Percentiles rank a stretch among this genome's conserved stretches.
Conservation (phyloP, 2,888 invertebrate genomes). For the Petrolisthes cinctipes region DNA sequence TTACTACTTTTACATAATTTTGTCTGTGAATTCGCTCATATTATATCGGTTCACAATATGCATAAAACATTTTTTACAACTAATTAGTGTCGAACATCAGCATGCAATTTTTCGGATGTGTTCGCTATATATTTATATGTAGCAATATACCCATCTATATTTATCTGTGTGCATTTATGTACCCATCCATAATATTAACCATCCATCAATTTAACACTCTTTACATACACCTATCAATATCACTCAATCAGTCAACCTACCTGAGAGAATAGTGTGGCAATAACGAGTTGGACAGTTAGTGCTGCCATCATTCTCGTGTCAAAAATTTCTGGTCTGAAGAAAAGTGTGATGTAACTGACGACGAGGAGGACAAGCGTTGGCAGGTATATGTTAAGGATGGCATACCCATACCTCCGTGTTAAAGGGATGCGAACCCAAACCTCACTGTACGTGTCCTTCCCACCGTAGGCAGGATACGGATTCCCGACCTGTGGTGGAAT, state of each 20-base stretch:
- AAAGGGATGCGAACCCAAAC: constrained; percentile 37
- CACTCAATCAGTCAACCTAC: constrained; percentile 3
- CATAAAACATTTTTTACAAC: too few relatives aligned
- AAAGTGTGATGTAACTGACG: constrained; percentile 62
- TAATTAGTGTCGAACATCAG: too few relatives aligned
- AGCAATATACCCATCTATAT: too few relatives aligned
- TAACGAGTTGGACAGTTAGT: constrained; percentile 60
- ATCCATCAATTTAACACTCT: too few relatives aligned
- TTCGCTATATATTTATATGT: too few relatives aligned
- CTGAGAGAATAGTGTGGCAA: constrained; percentile 64
- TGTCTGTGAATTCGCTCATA: too few relatives aligned
- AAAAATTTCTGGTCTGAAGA: constrained; percentile 56
- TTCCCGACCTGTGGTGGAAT: constrained; percentile 27
- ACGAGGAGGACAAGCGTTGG: constrained; percentile 58
- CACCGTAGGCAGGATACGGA: constrained; percentile 2
- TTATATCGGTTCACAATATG: too few relatives aligned
- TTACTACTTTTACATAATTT: too few relatives aligned
- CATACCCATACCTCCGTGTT: constrained; percentile 54
- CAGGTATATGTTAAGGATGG: constrained; percentile 62
- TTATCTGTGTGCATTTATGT: too few relatives aligned
- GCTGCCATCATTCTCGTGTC: constrained; percentile 62
- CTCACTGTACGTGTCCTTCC: constrained; percentile 31
- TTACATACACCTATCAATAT: not conserved
- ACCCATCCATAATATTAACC: too few relatives aligned
- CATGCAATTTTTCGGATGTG: too few relatives aligned